phyloP scores from a whole-genome alignment of 2,888 invertebrate species.

The Lasioglossum vierecki region DNA sequence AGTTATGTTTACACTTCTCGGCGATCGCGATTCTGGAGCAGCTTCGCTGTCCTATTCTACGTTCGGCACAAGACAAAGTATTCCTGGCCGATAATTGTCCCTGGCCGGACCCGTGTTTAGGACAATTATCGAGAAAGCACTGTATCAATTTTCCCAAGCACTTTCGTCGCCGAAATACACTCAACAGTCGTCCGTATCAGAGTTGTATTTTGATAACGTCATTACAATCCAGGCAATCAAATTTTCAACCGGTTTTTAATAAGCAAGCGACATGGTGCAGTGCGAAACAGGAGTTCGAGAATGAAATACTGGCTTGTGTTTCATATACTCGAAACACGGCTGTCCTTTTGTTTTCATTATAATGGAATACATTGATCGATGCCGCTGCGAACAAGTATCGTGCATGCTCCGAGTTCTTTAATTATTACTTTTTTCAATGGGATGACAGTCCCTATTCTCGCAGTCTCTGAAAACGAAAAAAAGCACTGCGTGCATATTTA shows the following conservation, averaged over 20 bases:
- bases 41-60: too few relatives aligned
- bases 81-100: too few relatives aligned
- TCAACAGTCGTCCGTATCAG: too few relatives aligned
- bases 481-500: background rate
- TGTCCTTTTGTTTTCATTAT: conserved; percentile 41
- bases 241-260: conserved; percentile 10
- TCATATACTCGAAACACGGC: conserved; percentile 12
- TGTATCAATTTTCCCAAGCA: background rate
- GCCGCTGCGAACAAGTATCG: background rate
- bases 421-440: conserved; percentile 7
- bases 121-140: too few relatives aligned
- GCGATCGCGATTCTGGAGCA: too few relatives aligned
- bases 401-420: background rate
- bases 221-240: background rate
- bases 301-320: background rate
- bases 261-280: background rate
- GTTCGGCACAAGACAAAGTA: too few relatives aligned
- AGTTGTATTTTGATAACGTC: background rate
- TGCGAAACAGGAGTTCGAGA: background rate
- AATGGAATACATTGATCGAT: conserved; percentile 48
- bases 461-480: background rate
- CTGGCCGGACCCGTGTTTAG: too few relatives aligned
- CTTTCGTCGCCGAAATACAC: background rate
- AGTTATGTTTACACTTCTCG: too few relatives aligned
- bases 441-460: background rate